Percentiles rank a stretch among this genome's conserved stretches.
Conservation (phyloP, 1,140 invertebrate genomes). For the Bursaphelenchus mucronatus region DNA sequence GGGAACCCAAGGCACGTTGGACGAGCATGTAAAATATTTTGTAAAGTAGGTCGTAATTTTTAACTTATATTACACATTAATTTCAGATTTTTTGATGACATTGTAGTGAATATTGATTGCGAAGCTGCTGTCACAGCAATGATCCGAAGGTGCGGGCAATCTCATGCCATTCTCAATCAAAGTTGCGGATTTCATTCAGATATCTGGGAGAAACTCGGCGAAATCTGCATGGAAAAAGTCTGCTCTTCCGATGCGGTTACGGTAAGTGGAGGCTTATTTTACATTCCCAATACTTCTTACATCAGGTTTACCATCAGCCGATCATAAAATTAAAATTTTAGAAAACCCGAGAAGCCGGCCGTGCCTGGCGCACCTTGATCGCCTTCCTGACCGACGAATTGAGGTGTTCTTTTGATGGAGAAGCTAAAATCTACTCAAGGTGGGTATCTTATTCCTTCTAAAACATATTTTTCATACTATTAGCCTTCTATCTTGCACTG, state of each 20-base stretch:
- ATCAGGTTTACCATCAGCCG: no score
- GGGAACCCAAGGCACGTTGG: slow-evolving; percentile 49
- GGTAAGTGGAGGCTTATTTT: slow-evolving; percentile 26
- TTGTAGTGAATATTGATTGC: slow-evolving; percentile 47
- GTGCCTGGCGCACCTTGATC: slow-evolving; percentile 47
- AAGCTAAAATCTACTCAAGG: slow-evolving; percentile 44
- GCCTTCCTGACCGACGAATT: slow-evolving; percentile 47
- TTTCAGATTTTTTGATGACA: slow-evolving; percentile 57
- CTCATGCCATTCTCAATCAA: slow-evolving; percentile 47
- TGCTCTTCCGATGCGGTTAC: slow-evolving; percentile 51
- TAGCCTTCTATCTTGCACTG: neutral
- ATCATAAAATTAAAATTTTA: neutral
- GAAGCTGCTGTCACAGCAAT: slow-evolving; percentile 41
- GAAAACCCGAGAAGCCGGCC: slow-evolving; percentile 46
- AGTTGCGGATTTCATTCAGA: slow-evolving; percentile 49
- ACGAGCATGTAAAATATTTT: slow-evolving; percentile 56
- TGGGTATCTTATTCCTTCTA: neutral
- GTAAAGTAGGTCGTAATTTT: slow-evolving; percentile 42
- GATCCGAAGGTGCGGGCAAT: slow-evolving; percentile 26
- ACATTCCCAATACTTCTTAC: no score
- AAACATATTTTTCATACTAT: no score
- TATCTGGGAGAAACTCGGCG: slow-evolving; percentile 58
- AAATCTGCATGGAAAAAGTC: slow-evolving; percentile 57
- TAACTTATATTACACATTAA: neutral
- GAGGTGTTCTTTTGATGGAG: slow-evolving; percentile 42